Conservation (phyloP, 2,888 invertebrate species). For the Crocallis elinguaria region DNA sequence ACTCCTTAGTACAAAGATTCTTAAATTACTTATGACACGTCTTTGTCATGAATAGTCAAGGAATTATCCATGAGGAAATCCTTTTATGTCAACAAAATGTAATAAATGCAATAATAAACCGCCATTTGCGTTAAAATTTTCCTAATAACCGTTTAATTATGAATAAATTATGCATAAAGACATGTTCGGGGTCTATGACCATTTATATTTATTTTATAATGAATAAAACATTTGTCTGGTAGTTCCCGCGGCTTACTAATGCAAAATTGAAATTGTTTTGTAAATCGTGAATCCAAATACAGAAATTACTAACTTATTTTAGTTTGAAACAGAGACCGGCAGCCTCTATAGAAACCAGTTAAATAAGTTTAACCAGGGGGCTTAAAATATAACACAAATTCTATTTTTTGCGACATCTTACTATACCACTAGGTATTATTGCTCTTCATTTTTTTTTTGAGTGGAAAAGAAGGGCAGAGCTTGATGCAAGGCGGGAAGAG, state of each 20-base stretch:
- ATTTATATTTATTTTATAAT: slow-evolving; percentile 29
- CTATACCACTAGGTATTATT: no score
- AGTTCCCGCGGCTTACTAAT: slow-evolving; percentile 2
- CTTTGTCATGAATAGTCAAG: slow-evolving; percentile 1
- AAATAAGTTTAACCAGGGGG: no score
- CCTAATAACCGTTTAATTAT: slow-evolving; percentile 21
- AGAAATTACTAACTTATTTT: no score
- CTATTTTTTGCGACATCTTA: no score
- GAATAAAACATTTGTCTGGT: slow-evolving; percentile 11
- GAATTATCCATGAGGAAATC: slow-evolving; percentile 49
- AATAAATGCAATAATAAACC: slow-evolving; percentile 22
- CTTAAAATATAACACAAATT: no score
- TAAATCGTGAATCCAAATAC: background rate
- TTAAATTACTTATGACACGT: slow-evolving; percentile 13
- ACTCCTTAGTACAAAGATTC: slow-evolving; percentile 7
- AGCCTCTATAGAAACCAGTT: no score
- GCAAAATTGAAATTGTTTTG: background rate
- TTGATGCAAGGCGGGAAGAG: no score
- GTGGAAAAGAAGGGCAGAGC: no score
- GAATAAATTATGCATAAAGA: slow-evolving; percentile 31
- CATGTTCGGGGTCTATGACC: slow-evolving; percentile 33
- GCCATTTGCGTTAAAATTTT: slow-evolving; percentile 17
- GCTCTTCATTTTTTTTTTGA: no score
- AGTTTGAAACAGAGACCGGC: no score
- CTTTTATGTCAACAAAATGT: slow-evolving; percentile 40